phyloP scores from a whole-genome alignment of 2,113 vertebrate species.

The Dromas ardeola region DNA sequence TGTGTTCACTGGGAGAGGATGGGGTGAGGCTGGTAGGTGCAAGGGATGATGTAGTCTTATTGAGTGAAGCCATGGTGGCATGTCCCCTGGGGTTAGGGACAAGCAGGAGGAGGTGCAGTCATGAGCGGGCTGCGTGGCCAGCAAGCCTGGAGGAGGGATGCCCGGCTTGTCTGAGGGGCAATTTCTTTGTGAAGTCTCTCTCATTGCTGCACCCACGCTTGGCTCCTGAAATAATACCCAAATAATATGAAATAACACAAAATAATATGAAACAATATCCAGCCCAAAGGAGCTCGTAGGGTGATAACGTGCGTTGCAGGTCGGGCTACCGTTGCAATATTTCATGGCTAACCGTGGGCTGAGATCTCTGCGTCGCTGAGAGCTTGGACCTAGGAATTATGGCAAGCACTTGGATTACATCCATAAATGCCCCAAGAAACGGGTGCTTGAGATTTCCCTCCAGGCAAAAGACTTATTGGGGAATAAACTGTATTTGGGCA shows the following conservation, averaged over 20 bases:
- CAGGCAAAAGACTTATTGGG: background rate
- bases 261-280: background rate
- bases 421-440: background rate
- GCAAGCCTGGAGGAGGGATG: background rate
- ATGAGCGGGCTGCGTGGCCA: fast-evolving
- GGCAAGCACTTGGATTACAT: background rate
- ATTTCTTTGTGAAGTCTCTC: background rate
- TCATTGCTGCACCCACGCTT: background rate
- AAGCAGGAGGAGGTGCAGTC: background rate
- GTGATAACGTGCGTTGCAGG: background rate
- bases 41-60: background rate
- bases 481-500: background rate
- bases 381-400: background rate
- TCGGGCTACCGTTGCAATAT: background rate
- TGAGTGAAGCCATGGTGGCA: fast-evolving
- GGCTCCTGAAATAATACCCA: background rate
- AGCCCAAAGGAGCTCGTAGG: background rate
- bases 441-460: background rate
- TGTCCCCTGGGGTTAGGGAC: fast-evolving
- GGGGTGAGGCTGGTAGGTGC: background rate
- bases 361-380: background rate
- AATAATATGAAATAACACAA: background rate
- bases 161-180: fast-evolving
- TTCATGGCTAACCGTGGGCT: too few relatives aligned
- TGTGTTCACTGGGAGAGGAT: background rate